phyloP scores from a whole-genome alignment of 1,140 invertebrate species.

The Adoxophyes honmai region DNA sequence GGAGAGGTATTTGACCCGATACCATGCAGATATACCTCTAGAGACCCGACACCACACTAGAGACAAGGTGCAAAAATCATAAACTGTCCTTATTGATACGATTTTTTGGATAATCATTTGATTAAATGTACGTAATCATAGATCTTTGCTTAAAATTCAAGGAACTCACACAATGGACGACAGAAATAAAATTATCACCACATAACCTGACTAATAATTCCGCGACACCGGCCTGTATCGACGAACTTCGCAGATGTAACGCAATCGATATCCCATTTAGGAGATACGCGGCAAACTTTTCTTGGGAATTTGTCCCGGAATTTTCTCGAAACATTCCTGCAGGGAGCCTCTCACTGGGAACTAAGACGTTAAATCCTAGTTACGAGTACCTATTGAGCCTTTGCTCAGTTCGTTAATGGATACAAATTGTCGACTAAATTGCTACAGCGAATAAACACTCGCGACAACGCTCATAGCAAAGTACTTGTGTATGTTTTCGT shows the following conservation, averaged over 20 bases:
- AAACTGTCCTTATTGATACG: too few species aligned
- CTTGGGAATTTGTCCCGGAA: slow-evolving; percentile 38
- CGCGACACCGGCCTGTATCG: not conserved
- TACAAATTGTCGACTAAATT: slow-evolving; percentile 61
- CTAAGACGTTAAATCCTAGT: slow-evolving; percentile 69
- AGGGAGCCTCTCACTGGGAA: slow-evolving; percentile 31
- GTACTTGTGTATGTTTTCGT: too few species aligned
- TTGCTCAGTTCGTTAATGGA: slow-evolving; percentile 58
- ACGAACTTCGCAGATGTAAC: not conserved
- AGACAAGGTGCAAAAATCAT: too few species aligned
- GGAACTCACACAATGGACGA: too few species aligned
- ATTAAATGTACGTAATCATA: too few species aligned
- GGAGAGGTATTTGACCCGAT: too few species aligned
- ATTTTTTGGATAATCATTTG: too few species aligned
- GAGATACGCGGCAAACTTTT: slow-evolving; percentile 12
- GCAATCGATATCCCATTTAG: slow-evolving; percentile 11
- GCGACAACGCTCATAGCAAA: not conserved
- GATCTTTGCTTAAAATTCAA: too few species aligned
- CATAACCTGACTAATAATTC: not conserved
- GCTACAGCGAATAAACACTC: slow-evolving; percentile 32
- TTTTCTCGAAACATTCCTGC: slow-evolving; percentile 57
- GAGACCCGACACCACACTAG: too few species aligned
- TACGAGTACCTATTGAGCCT: slow-evolving; percentile 63
- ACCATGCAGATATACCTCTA: too few species aligned
- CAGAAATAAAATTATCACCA: not conserved